A percentile compares a stretch with the other conserved stretches of the same genome.
Evolutionary conservation across 2,113 vertebrate species (phyloP).

Genomic region (Burhinus bistriatus): DNA sequence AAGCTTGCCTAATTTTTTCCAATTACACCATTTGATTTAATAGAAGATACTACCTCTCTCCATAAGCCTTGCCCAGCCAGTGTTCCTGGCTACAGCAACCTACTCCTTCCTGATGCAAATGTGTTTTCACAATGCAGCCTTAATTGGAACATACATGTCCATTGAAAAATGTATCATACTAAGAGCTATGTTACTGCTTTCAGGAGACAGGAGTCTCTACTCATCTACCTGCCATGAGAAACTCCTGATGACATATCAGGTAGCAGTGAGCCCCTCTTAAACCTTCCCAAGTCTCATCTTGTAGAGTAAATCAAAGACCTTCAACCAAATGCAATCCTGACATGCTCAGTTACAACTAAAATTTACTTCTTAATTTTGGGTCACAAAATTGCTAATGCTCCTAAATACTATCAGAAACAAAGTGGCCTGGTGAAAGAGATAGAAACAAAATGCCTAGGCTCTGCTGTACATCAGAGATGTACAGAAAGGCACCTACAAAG

Average conservation of each 20-base stretch:
- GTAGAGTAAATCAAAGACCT: background rate
- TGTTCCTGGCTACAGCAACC: background rate
- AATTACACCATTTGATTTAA: background rate
- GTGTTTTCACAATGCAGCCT: background rate
- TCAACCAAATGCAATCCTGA: background rate
- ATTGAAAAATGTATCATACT: background rate
- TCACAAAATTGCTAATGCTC: background rate
- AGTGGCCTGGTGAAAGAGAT: background rate
- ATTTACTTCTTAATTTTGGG: background rate
- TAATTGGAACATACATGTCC: background rate
- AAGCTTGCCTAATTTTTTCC: background rate
- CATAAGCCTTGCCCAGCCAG: background rate
- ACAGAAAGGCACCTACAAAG: background rate
- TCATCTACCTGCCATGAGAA: background rate
- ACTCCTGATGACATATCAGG: background rate
- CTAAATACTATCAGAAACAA: background rate
- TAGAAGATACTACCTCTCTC: background rate
- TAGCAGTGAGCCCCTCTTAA: background rate
- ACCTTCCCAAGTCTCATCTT: background rate
- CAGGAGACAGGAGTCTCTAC: background rate
- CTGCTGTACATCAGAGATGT: background rate
- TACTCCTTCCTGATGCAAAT: background rate
- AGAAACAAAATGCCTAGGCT: background rate
- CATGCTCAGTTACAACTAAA: background rate
- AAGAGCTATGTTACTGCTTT: background rate